These are phyloP conservation scores for Lasioglossum figueresi DNA, from an alignment of 2,888 invertebrate species.

Conservation along the genomic window DNA sequence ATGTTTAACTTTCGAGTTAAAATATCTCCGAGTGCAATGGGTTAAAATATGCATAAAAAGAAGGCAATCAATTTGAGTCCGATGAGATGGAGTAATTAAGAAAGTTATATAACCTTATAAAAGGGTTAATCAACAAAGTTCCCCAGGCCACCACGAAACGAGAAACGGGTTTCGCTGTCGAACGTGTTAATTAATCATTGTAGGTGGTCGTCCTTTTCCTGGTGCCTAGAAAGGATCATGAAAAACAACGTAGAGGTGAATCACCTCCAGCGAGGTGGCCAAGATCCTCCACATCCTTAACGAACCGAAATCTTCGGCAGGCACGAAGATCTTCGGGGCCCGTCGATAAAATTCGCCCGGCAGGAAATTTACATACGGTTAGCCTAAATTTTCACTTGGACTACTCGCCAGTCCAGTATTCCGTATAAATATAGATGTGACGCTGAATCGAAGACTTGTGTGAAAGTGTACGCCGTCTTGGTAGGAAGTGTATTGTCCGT, in stretches of 20 bases:
- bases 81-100: neutral
- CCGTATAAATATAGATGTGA: slow-evolving; percentile 83
- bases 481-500: slow-evolving; percentile 63
- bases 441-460: slow-evolving; percentile 78
- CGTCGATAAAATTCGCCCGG: slow-evolving; percentile 46
- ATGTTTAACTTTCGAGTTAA: too few species aligned
- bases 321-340: neutral
- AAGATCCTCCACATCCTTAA: slow-evolving; percentile 19
- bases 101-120: neutral
- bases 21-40: too few species aligned
- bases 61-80: neutral
- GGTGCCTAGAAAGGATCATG: slow-evolving; percentile 13
- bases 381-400: slow-evolving; percentile 81
- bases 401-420: slow-evolving; percentile 77
- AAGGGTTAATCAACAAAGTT: neutral
- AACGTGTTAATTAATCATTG: neutral
- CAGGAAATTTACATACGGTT: slow-evolving; percentile 76
- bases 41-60: neutral
- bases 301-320: slow-evolving; percentile 37
- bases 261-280: neutral
- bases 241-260: slow-evolving; percentile 3
- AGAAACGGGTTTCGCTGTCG: neutral
- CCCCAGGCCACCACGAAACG: neutral
- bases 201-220: neutral
- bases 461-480: slow-evolving; percentile 79